phyloP scores from a whole-genome alignment of 2,113 vertebrate genomes.

The Brachyistius frenatus region DNA sequence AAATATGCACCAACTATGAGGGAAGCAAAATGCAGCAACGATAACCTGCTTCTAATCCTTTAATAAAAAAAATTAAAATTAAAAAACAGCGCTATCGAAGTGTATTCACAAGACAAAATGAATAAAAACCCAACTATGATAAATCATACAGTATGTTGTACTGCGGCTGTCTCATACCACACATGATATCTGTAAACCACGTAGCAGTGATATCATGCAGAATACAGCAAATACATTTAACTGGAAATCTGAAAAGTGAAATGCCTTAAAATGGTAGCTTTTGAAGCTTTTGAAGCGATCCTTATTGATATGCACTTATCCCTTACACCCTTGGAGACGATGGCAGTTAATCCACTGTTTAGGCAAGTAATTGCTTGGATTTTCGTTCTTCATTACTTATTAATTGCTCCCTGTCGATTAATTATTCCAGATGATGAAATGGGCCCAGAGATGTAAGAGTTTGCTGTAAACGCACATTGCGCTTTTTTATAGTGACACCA shows the following conservation, averaged over 20 bases:
- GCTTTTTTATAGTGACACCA: conserved; percentile 8
- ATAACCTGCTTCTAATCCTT: neutral
- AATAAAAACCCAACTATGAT: neutral
- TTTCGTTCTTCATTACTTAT: conserved; percentile 58
- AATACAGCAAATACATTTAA: neutral
- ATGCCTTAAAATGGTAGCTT: conserved; percentile 6
- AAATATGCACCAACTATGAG: neutral
- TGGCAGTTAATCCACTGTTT: conserved; percentile 69
- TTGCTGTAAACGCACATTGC: conserved; percentile 12
- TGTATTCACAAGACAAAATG: neutral
- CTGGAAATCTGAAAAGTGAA: neutral
- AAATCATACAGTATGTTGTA: neutral
- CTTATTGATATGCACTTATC: conserved; percentile 46
- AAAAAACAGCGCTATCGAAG: neutral
- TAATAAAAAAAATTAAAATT: too few relatives aligned
- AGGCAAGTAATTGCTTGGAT: conserved; percentile 62
- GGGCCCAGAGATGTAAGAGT: conserved; percentile 51
- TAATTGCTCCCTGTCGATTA: conserved; percentile 71
- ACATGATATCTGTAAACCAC: neutral
- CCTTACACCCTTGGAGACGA: conserved; percentile 39
- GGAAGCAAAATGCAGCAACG: neutral
- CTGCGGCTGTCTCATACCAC: too few relatives aligned
- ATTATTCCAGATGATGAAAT: conserved; percentile 68
- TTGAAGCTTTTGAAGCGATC: conserved; percentile 51
- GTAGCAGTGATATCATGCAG: neutral